These are phyloP conservation scores for Lates calcarifer DNA, from an alignment of 2,113 vertebrate genomes.

Conservation along the genomic window DNA sequence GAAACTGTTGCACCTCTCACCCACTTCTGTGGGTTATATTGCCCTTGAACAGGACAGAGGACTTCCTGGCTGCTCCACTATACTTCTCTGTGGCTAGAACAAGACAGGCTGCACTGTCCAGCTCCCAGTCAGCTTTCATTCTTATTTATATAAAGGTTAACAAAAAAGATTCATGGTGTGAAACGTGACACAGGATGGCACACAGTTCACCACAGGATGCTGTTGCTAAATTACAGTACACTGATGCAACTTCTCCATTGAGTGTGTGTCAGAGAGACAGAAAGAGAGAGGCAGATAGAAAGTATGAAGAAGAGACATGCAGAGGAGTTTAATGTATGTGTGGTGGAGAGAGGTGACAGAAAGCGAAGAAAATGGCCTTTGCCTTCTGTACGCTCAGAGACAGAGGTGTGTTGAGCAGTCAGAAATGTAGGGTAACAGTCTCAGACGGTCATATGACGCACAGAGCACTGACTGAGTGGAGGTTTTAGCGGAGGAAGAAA, in stretches of 20 bases:
- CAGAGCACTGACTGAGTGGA: conserved; percentile 34
- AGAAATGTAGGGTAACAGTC: conserved; percentile 46
- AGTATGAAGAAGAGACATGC: neutral
- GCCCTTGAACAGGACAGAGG: conserved; percentile 7
- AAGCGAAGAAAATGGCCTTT: neutral
- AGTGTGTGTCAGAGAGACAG: conserved; percentile 8
- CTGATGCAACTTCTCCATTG: conserved; percentile 57
- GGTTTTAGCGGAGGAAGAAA: conserved; percentile 46
- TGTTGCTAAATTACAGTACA: conserved; percentile 43
- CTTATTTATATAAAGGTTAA: neutral
- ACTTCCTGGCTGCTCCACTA: neutral
- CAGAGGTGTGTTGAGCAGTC: conserved; percentile 8
- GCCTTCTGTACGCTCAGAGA: conserved; percentile 2
- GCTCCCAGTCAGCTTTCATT: neutral
- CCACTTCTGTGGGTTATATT: neutral
- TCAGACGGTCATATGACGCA: conserved; percentile 56
- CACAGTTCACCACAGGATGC: conserved; percentile 44
- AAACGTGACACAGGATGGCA: conserved; percentile 50
- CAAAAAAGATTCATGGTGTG: conserved; percentile 13
- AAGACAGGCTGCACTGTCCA: neutral
- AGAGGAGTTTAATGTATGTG: neutral
- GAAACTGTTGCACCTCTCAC: neutral
- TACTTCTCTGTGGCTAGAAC: neutral
- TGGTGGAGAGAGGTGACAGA: neutral
- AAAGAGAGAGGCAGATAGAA: neutral